Percentiles rank a stretch among this genome's conserved stretches.
Conservation (phyloP, 2,888 invertebrate genomes). For the Busseola fusca region DNA sequence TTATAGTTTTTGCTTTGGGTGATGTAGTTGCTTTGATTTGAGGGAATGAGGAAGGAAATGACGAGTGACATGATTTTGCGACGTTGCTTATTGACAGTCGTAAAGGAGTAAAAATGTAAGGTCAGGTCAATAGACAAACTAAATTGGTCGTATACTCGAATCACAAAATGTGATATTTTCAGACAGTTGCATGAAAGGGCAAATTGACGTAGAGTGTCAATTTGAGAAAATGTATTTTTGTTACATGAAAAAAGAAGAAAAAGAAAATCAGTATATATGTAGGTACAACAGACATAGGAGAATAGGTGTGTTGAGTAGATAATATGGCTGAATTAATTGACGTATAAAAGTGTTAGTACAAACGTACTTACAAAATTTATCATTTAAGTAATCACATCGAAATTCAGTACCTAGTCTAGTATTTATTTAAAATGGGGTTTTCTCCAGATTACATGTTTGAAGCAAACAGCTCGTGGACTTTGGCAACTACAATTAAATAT, state of each 20-base stretch:
- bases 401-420: not conserved
- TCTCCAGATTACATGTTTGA: conserved; percentile 2
- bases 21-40: conserved; percentile 16
- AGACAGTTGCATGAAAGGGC: not conserved
- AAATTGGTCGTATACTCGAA: not conserved
- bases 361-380: no score
- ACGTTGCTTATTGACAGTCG: not conserved
- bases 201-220: not conserved
- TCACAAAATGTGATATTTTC: not conserved
- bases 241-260: not conserved
- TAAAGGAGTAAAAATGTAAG: not conserved
- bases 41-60: conserved; percentile 16
- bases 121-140: not conserved
- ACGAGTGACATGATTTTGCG: not conserved
- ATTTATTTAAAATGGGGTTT: not conserved
- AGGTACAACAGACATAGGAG: not conserved
- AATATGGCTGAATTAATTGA: not conserved
- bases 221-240: not conserved
- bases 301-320: not conserved
- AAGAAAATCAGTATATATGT: not conserved
- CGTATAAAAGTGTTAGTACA: no score
- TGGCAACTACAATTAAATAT: conserved; percentile 20
- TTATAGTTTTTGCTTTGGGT: conserved; percentile 17
- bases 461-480: conserved; percentile 4
- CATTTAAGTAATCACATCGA: not conserved